These are phyloP conservation scores for Acanthosepion esculentum DNA, from an alignment of 2,888 invertebrate genomes.

Conservation along the genomic window DNA sequence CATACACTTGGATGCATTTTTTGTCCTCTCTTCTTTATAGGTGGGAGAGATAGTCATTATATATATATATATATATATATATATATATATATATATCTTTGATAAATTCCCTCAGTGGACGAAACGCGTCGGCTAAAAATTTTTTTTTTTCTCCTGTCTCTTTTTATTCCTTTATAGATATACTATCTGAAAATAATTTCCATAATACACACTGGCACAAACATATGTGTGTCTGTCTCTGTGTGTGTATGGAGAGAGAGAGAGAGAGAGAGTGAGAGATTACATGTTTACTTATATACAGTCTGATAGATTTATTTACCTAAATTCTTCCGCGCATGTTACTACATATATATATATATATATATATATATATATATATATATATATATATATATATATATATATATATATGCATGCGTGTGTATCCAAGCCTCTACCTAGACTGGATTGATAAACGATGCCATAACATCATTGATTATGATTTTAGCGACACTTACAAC, in stretches of 20 bases:
- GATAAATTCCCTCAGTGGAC: neutral
- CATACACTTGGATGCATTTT: neutral
- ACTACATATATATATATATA: neutral
- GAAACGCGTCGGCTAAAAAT: too few relatives aligned
- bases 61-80: neutral
- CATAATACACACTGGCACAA: too few relatives aligned
- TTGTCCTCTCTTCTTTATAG: too few relatives aligned
- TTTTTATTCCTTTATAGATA: too few relatives aligned
- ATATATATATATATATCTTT: neutral
- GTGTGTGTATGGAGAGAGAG: neutral
- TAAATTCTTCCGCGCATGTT: neutral
- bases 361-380: constrained; percentile 11
- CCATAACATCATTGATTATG: neutral
- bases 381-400: neutral
- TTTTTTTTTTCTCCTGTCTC: too few relatives aligned
- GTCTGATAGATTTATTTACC: neutral
- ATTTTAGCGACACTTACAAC: neutral
- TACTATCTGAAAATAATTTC: too few relatives aligned
- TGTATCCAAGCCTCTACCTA: neutral
- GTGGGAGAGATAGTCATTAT: neutral
- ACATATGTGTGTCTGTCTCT: neutral
- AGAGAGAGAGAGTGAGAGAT: too few relatives aligned
- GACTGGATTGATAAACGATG: neutral
- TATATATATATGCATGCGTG: neutral
- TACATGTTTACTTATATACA: neutral